phyloP scores from a whole-genome alignment of 2,888 invertebrate species.

The Glaucopsyche alexis region DNA sequence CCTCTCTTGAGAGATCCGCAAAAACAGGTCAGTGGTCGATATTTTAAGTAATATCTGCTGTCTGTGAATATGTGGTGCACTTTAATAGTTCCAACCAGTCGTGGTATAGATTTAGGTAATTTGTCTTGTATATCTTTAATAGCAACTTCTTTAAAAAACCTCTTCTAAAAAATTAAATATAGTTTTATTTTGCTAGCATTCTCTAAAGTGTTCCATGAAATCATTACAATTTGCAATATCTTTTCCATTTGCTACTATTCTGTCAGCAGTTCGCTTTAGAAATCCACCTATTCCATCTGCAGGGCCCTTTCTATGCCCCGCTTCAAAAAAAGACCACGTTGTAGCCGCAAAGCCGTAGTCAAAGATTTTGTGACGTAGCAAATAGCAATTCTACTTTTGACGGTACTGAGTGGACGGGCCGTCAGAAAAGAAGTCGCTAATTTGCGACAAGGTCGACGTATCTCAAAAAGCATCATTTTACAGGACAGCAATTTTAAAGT shows the following conservation, averaged over 20 bases:
- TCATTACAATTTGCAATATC: not conserved
- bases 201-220: not conserved
- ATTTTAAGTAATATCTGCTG: not conserved
- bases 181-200: not conserved
- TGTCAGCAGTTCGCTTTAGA: not conserved
- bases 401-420: slow-evolving; percentile 4
- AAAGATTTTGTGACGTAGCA: not conserved
- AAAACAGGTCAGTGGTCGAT: not conserved
- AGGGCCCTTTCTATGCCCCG: not conserved
- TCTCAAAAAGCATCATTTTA: too few species aligned
- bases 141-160: not conserved
- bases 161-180: not conserved
- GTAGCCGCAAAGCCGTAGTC: not conserved
- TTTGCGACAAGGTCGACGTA: too few species aligned
- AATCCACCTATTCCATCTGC: not conserved
- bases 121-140: not conserved
- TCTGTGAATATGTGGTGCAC: not conserved
- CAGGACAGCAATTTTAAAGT: too few species aligned
- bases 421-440: too few species aligned
- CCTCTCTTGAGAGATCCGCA: not conserved
- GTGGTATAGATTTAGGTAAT: not conserved
- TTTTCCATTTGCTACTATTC: not conserved
- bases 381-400: slow-evolving; percentile 21
- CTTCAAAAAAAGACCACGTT: not conserved
- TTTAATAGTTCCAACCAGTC: not conserved